Base-by-base conservation (phyloP, 2,888 invertebrate species). In the Spodoptera littoralis region DNA sequence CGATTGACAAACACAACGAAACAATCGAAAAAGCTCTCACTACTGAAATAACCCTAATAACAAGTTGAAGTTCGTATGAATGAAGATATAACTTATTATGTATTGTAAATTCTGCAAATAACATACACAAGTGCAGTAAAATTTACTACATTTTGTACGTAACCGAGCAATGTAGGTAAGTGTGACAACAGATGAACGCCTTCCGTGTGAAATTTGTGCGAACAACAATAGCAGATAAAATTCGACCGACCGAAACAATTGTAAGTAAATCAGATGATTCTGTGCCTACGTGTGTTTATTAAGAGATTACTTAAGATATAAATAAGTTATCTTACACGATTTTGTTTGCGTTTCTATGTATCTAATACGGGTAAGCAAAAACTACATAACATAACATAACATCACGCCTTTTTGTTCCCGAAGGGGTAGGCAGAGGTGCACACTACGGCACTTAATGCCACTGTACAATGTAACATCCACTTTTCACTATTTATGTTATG, bases 131-230 rank as follows among this genome's bases (percentile, higher is more conserved):
- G 76, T 77, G 71, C 65, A 75, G 68, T 69, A 46, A 69, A 72
- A 77, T 65, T 76, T 75, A 80, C 77, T 73, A 77, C 71, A 72
- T 72, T 73, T 78, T 68, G 66, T 78, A 83, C 81, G 76, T 79
- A 79, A 79, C 77, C 65, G 50, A 73, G 71, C 80, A 74, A 89
- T 86, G 83, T 91, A 81, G 92, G 92, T 88, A 89, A 92, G 81
- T 91, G 81, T 90, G 90, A 77, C 90, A 82, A 41, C 76, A 77
- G 80, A 70, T 47, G 69, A 67, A 66, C 69, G 71, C 74, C 92
- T 93, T 93, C 92, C 92, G 92, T 93, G 92, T 89, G 92, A 93
- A 83, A 44, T 67, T 58, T 66, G 65, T 74, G 46, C 57, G 30
- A 70, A 68, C 72, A 84, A 91, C 89, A 92, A 92, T 88, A 81